Conservation (phyloP, 2,888 invertebrate species). For the Drosophila rubida region DNA sequence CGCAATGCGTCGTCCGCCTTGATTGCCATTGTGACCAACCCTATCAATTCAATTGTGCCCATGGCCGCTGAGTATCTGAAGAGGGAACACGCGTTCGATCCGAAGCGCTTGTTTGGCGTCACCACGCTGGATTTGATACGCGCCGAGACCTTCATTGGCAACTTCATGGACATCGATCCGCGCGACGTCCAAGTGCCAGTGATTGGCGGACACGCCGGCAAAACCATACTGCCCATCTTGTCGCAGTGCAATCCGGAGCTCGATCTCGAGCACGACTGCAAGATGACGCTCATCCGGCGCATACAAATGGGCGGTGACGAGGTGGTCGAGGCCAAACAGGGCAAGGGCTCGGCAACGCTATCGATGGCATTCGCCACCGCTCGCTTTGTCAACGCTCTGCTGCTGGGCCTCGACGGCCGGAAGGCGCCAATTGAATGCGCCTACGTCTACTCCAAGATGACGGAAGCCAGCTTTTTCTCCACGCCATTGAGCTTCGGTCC, state of each 20-base stretch:
- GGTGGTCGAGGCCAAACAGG: slow-evolving; percentile 92
- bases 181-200: not conserved
- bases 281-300: slow-evolving; percentile 92
- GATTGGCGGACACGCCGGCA: slow-evolving; percentile 91
- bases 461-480: slow-evolving; percentile 90
- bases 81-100: slow-evolving; percentile 90
- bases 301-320: slow-evolving; percentile 99
- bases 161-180: slow-evolving; percentile 89
- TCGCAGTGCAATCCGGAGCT: slow-evolving; percentile 93
- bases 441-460: slow-evolving; percentile 93
- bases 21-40: slow-evolving; percentile 97
- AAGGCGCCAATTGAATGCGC: slow-evolving; percentile 94
- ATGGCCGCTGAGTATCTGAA: slow-evolving; percentile 96
- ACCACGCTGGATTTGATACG: slow-evolving; percentile 92
- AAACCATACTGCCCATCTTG: slow-evolving; percentile 88
- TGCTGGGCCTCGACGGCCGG: slow-evolving; percentile 87
- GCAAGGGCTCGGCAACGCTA: slow-evolving; percentile 96
- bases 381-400: not conserved
- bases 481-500: slow-evolving; percentile 92
- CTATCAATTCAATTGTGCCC: slow-evolving; percentile 90
- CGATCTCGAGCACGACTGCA: slow-evolving; percentile 90
- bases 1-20: slow-evolving; percentile 87
- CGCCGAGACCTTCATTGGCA: slow-evolving; percentile 91
- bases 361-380: slow-evolving; percentile 95
- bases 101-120: slow-evolving; percentile 95